These are phyloP conservation scores for Agonum fuliginosum DNA, from an alignment of 2,888 invertebrate species.

Conservation along the genomic window DNA sequence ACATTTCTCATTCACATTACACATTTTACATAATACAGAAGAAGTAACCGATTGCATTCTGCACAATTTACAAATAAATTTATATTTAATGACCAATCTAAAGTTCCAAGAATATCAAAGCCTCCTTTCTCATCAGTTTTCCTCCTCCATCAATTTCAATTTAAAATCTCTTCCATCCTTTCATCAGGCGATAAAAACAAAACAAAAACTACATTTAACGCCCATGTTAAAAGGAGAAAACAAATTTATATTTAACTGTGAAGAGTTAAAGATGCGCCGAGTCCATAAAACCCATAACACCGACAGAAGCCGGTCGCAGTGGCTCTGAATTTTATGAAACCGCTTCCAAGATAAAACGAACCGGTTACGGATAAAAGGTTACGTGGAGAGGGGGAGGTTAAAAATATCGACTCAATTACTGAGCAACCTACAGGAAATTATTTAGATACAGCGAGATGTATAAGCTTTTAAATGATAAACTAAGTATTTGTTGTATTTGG, in stretches of 20 bases:
- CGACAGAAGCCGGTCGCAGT: constrained; percentile 38
- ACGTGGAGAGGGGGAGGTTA: neutral
- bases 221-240: constrained; percentile 23
- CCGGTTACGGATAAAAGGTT: constrained; percentile 29
- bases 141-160: constrained; percentile 30
- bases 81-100: too few relatives aligned
- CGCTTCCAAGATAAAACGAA: constrained; percentile 45
- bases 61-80: too few relatives aligned
- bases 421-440: neutral
- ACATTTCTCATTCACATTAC: too few relatives aligned
- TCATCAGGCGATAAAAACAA: neutral
- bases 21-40: too few relatives aligned
- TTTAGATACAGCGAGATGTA: constrained; percentile 10
- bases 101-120: too few relatives aligned
- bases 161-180: constrained; percentile 1
- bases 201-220: constrained; percentile 3
- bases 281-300: constrained; percentile 40
- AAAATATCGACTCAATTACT: constrained; percentile 41
- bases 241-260: constrained; percentile 17
- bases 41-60: too few relatives aligned
- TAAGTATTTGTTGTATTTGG: neutral
- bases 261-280: constrained; percentile 22
- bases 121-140: too few relatives aligned
- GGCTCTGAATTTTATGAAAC: constrained; percentile 37
- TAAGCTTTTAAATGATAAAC: constrained; percentile 5